A percentile compares a stretch with the other conserved stretches of the same genome.
Evolutionary conservation across 2,888 invertebrate species (phyloP).

Genomic region (Bombylius discolor): DNA sequence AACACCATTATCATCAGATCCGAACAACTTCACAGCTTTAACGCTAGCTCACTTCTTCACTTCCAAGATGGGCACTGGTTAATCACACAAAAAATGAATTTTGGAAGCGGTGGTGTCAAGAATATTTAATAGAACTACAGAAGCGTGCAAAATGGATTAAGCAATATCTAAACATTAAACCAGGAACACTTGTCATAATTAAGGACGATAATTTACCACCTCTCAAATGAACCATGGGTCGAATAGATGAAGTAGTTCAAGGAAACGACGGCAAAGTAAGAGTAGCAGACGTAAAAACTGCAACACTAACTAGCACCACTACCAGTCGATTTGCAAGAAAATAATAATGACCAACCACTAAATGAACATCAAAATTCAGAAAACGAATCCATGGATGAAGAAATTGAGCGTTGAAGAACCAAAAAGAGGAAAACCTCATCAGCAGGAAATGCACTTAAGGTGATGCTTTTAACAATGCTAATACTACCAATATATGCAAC

Average conservation of each 20-base stretch:
- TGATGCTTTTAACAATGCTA: not conserved
- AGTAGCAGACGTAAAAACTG: not conserved
- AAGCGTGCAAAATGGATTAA: not conserved
- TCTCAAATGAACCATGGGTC: not conserved
- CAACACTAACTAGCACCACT: not conserved
- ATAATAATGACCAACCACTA: too few relatives aligned
- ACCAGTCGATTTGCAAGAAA: not conserved
- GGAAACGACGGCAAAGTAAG: constrained; percentile 5
- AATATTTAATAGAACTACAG: too few relatives aligned
- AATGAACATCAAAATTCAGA: not conserved
- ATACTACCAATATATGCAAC: too few relatives aligned
- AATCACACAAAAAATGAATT: not conserved
- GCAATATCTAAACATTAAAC: not conserved
- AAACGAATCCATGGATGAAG: not conserved
- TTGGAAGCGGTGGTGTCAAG: too few relatives aligned
- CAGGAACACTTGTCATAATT: too few relatives aligned
- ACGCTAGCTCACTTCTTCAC: constrained; percentile 14
- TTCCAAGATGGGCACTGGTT: not conserved
- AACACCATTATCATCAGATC: constrained; percentile 9
- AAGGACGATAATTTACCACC: too few relatives aligned
- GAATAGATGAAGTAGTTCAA: not conserved
- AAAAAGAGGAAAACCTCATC: not conserved
- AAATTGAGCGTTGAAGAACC: not conserved
- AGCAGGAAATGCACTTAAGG: not conserved
- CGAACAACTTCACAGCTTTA: constrained; percentile 14